Percentiles rank a stretch among this genome's conserved stretches.
Evolutionary conservation across 2,888 invertebrate genomes (phyloP).

Genomic region (Hypomecis atomaria): DNA sequence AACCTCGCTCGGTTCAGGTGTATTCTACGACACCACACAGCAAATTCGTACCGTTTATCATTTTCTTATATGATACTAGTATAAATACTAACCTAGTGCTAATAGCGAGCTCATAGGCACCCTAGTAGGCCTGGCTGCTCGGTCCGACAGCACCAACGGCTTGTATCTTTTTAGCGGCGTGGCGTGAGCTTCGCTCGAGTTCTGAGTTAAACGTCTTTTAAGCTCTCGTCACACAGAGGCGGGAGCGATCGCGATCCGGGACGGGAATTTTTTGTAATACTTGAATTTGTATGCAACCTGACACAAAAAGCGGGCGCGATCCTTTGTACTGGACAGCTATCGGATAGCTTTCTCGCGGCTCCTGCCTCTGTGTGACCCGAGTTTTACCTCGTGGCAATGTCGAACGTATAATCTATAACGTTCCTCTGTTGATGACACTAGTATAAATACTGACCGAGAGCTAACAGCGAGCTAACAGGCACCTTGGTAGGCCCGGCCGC

Average conservation of each 20-base stretch:
- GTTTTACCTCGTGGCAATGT: constrained; percentile 88
- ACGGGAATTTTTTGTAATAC: too few species aligned
- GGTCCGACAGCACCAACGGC: constrained; percentile 87
- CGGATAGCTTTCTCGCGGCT: too few species aligned
- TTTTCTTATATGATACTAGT: too few species aligned
- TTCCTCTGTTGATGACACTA: constrained; percentile 60
- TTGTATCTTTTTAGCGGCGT: too few species aligned
- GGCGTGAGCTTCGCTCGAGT: constrained; percentile 85
- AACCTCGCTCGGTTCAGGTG: too few species aligned
- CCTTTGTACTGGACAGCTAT: too few species aligned
- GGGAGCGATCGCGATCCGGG: too few species aligned
- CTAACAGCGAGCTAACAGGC: constrained; percentile 66
- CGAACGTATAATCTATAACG: constrained; percentile 95
- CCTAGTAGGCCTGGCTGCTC: constrained; percentile 84
- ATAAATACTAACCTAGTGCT: constrained; percentile 52
- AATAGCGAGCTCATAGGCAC: constrained; percentile 61
- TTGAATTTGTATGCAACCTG: too few species aligned
- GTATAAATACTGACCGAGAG: constrained; percentile 30
- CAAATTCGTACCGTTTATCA: neutral
- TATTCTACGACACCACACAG: constrained; percentile 76
- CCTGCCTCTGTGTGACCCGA: too few species aligned
- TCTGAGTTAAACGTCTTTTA: constrained; percentile 91
- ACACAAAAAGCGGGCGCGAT: too few species aligned
- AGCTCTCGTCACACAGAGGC: constrained; percentile 89
- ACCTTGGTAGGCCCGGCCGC: constrained; percentile 81